A percentile compares a stretch with the other conserved stretches of the same genome.
These are phyloP conservation scores for Drosophila miranda DNA, from an alignment of 1,140 invertebrate species.

Conservation along the genomic window DNA sequence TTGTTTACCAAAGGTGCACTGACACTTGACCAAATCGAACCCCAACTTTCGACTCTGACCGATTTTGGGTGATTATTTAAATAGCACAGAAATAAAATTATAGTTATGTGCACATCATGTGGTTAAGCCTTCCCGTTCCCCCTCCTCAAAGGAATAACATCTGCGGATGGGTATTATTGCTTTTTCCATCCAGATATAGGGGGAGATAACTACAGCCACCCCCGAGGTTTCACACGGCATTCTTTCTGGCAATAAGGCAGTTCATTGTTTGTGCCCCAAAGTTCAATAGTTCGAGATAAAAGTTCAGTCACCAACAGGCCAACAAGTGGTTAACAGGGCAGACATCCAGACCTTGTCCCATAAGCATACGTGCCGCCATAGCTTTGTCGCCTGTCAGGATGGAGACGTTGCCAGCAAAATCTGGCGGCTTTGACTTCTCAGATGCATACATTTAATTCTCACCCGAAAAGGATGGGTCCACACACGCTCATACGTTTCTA, in stretches of 20 bases:
- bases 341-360: neutral
- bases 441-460: conserved; percentile 68
- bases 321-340: conserved; percentile 61
- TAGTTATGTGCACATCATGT: conserved; percentile 37
- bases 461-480: conserved; percentile 25
- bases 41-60: conserved; percentile 1
- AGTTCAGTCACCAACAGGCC: conserved; percentile 67
- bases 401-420: conserved; percentile 29
- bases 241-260: conserved; percentile 11
- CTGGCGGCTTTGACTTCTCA: conserved; percentile 26
- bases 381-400: conserved; percentile 21
- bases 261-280: conserved; percentile 65
- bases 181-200: conserved; percentile 17
- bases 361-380: conserved; percentile 10
- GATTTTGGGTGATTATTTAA: conserved; percentile 44
- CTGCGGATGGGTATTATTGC: conserved; percentile 46
- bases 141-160: conserved; percentile 9
- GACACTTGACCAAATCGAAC: conserved; percentile 35
- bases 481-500: neutral
- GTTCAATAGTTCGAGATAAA: conserved; percentile 66
- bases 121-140: conserved; percentile 6
- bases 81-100: conserved; percentile 43
- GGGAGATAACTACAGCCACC: no score
- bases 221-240: no score
- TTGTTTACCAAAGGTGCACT: conserved; percentile 51